Evolutionary conservation across 2,797 vertebrate species (phyloP).

Genomic region (Lacerta viridis): DNA sequence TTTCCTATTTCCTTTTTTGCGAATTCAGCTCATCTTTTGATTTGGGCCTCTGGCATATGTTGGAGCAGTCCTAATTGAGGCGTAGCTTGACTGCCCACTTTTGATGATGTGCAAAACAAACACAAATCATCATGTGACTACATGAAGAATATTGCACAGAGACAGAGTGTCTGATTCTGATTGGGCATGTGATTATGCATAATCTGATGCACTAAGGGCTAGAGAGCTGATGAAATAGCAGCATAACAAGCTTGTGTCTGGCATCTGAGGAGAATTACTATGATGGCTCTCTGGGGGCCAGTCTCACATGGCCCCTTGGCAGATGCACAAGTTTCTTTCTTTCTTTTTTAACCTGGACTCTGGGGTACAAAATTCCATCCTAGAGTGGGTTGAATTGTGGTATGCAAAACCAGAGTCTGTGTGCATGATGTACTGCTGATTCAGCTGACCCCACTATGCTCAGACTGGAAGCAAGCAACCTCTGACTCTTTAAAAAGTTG

Average conservation of each 20-base stretch:
- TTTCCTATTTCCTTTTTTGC: neutral
- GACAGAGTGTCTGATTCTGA: constrained; percentile 25
- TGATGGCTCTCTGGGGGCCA: neutral
- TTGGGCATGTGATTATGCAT: constrained; percentile 20
- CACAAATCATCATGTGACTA: constrained; percentile 10
- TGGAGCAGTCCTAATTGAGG: neutral
- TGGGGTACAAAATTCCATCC: neutral
- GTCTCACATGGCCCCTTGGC: neutral
- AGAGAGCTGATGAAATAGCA: constrained; percentile 8
- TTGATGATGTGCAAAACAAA: neutral
- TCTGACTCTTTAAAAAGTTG: no score
- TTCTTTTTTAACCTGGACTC: neutral
- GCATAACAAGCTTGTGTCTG: neutral
- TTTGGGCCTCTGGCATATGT: neutral
- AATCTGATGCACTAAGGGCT: constrained; percentile 16
- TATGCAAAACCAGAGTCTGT: neutral
- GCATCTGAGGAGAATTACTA: neutral
- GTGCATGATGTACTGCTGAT: neutral
- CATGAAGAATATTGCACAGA: neutral
- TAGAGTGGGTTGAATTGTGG: neutral
- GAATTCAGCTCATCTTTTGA: constrained; percentile 21
- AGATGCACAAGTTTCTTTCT: no score
- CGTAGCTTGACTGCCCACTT: neutral
- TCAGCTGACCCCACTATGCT: no score
- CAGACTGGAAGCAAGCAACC: no score